Conservation (phyloP, 2,888 invertebrate species). For the Aphodius sticticus region DNA sequence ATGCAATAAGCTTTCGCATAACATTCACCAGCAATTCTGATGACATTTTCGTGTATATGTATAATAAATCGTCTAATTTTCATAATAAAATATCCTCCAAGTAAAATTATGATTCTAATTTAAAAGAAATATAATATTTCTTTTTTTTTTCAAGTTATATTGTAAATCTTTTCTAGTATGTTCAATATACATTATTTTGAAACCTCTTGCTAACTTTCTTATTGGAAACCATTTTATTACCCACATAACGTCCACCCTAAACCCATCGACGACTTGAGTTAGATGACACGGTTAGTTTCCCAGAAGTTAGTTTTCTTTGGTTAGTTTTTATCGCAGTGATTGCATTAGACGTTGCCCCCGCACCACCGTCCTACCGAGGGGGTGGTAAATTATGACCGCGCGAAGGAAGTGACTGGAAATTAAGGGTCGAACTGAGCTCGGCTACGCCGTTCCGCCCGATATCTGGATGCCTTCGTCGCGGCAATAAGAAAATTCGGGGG, state of each 20-base stretch:
- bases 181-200: no score
- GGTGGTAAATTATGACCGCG: constrained; percentile 4
- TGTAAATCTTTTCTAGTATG: no score
- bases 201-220: neutral
- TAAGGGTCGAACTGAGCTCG: constrained; percentile 4
- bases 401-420: constrained; percentile 4
- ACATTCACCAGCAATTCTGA: no score
- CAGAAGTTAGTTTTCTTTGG: neutral
- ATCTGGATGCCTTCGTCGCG: neutral
- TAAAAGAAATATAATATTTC: no score
- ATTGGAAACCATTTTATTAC: neutral
- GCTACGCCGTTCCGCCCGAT: neutral
- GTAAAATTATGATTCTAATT: no score
- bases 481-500: neutral
- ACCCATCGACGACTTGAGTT: neutral
- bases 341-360: neutral
- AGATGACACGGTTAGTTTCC: neutral
- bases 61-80: no score
- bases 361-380: neutral
- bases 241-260: neutral
- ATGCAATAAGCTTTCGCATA: no score
- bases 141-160: no score
- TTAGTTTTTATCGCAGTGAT: neutral
- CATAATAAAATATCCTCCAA: no score
- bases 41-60: no score